A percentile compares a stretch with the other conserved stretches of the same genome.
Conservation (phyloP, 2,113 vertebrate species). For the Oxygymnocypris stewartii region DNA sequence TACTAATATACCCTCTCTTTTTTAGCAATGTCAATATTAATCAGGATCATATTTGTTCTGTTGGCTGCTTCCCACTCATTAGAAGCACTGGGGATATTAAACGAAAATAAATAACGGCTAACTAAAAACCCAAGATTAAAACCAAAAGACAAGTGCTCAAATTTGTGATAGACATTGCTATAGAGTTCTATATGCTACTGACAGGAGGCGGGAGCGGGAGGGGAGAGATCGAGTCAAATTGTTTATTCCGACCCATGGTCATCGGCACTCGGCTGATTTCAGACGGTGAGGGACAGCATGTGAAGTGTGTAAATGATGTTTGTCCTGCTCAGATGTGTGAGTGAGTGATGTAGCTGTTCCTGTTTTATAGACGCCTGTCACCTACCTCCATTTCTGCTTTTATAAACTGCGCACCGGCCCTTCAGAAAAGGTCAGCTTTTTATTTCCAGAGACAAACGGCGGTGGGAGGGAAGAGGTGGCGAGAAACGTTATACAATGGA, state of each 20-base stretch:
- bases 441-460: conserved; percentile 42
- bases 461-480: conserved; percentile 60
- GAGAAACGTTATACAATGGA: conserved; percentile 83
- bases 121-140: conserved; percentile 31
- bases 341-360: conserved; percentile 41
- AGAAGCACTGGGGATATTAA: conserved; percentile 62
- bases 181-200: conserved; percentile 43
- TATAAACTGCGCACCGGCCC: conserved; percentile 60
- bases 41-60: conserved; percentile 74
- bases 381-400: conserved; percentile 56
- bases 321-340: conserved; percentile 44
- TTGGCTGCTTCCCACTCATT: conserved; percentile 73
- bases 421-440: conserved; percentile 65
- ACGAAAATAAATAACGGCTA: conserved; percentile 17
- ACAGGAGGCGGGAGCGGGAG: conserved; percentile 9
- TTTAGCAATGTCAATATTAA: conserved; percentile 67
- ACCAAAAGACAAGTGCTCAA: neutral
- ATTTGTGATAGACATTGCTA: conserved; percentile 43
- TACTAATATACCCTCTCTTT: neutral
- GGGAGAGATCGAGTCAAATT: conserved; percentile 39
- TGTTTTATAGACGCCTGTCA: conserved; percentile 59
- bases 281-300: conserved; percentile 38
- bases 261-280: conserved; percentile 41
- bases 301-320: conserved; percentile 42
- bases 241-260: conserved; percentile 49